Percentiles rank a stretch among this genome's conserved stretches.
These are phyloP conservation scores for Drosophila differens DNA, from an alignment of 2,888 invertebrate genomes.

Conservation along the genomic window DNA sequence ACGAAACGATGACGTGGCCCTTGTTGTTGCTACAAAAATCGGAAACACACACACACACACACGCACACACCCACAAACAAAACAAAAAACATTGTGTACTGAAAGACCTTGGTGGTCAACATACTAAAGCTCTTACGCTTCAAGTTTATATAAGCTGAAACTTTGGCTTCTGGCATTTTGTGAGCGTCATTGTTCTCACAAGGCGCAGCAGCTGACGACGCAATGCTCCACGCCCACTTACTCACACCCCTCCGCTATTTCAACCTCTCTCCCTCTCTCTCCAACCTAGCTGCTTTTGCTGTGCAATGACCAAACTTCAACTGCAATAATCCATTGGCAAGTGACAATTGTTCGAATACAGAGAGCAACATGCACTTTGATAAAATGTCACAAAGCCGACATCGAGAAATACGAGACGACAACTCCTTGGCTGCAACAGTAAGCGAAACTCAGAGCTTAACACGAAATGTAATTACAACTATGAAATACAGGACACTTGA, in stretches of 20 bases:
- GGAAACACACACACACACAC: neutral
- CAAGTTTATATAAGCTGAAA: conserved; percentile 29
- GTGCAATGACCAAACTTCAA: conserved; percentile 37
- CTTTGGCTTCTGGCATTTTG: conserved; percentile 37
- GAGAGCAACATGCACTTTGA: neutral
- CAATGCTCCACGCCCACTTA: neutral
- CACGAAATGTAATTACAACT: conserved; percentile 64
- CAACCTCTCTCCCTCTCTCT: neutral
- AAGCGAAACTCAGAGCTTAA: conserved; percentile 40
- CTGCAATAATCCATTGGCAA: conserved; percentile 23
- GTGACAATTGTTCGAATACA: neutral
- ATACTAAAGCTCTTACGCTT: conserved; percentile 27
- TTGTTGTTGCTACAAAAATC: conserved; percentile 21
- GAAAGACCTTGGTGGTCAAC: conserved; percentile 54
- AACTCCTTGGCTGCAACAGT: neutral
- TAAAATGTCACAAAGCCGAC: conserved; percentile 39
- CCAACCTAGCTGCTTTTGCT: neutral
- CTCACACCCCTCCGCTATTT: neutral
- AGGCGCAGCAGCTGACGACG: conserved; percentile 14
- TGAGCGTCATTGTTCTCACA: conserved; percentile 45
- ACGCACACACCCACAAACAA: neutral
- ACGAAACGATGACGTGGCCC: conserved; percentile 60
- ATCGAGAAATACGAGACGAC: conserved; percentile 21
- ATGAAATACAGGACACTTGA: conserved; percentile 75
- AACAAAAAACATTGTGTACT: conserved; percentile 4